Evolutionary conservation across 2,888 invertebrate genomes (phyloP).

Genomic region (Drosophila lacicola): DNA sequence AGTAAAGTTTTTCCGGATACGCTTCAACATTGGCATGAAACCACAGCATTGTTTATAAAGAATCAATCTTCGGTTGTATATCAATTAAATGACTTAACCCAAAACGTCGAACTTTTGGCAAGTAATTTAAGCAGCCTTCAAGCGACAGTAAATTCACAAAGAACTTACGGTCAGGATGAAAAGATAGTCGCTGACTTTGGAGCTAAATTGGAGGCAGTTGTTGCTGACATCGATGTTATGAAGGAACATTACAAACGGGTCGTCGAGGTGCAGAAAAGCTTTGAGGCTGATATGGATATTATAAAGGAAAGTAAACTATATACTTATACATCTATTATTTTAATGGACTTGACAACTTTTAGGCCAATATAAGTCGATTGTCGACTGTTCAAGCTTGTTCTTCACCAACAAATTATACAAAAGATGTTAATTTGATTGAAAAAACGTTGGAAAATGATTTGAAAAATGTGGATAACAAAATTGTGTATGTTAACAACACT

Average conservation of each 20-base stretch:
- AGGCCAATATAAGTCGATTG: constrained; percentile 74
- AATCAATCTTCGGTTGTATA: constrained; percentile 88
- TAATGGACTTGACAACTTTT: constrained; percentile 15
- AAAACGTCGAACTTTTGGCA: constrained; percentile 86
- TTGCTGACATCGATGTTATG: constrained; percentile 81
- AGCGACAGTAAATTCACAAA: constrained; percentile 73
- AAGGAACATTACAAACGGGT: constrained; percentile 81
- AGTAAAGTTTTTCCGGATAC: constrained; percentile 90
- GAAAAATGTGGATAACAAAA: constrained; percentile 70
- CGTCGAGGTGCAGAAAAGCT: constrained; percentile 72
- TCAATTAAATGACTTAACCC: constrained; percentile 87
- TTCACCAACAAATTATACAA: constrained; percentile 66
- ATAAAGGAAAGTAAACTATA: constrained; percentile 45
- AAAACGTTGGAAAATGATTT: constrained; percentile 64
- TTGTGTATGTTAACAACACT: constrained; percentile 80
- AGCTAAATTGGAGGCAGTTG: constrained; percentile 84
- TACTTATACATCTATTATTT: neutral
- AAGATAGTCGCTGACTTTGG: constrained; percentile 84
- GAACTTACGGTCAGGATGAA: constrained; percentile 82
- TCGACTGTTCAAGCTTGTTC: constrained; percentile 51
- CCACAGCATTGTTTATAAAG: constrained; percentile 88
- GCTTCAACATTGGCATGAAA: constrained; percentile 90
- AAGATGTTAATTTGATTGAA: constrained; percentile 66
- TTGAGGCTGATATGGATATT: constrained; percentile 71
- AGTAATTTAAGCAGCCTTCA: constrained; percentile 84